phyloP scores from a whole-genome alignment of 2,113 vertebrate species.

The Poicephalus gulielmi region DNA sequence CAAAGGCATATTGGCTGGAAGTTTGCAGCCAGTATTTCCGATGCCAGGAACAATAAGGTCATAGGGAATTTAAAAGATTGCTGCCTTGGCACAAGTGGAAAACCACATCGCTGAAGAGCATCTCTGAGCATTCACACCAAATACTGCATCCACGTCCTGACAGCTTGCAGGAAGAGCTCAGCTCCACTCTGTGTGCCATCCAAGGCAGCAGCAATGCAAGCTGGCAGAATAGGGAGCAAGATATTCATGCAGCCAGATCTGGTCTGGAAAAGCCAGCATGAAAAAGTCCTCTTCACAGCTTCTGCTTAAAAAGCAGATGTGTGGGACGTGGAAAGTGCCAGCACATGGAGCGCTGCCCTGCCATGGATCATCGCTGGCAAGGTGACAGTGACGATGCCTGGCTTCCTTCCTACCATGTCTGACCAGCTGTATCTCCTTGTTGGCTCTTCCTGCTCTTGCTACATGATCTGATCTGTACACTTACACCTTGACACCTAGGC shows the following conservation, averaged over 20 bases:
- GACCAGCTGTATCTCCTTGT: neutral
- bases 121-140: neutral
- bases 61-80: neutral
- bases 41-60: neutral
- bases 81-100: neutral
- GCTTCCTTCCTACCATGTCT: neutral
- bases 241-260: neutral
- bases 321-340: neutral
- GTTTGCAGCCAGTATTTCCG: neutral
- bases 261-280: neutral
- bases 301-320: rapidly evolving
- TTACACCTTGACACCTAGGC: neutral
- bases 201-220: neutral
- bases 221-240: neutral
- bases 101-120: neutral
- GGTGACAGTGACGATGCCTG: rapidly evolving
- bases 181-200: rapidly evolving
- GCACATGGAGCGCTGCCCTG: neutral
- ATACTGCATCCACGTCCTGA: neutral
- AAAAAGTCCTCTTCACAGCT: neutral
- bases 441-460: neutral
- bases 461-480: neutral
- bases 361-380: neutral
- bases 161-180: neutral
- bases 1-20: neutral